Percentiles rank a stretch among this genome's conserved stretches.
Evolutionary conservation across 2,888 invertebrate species (phyloP).

Genomic region (Cenopis cana): DNA sequence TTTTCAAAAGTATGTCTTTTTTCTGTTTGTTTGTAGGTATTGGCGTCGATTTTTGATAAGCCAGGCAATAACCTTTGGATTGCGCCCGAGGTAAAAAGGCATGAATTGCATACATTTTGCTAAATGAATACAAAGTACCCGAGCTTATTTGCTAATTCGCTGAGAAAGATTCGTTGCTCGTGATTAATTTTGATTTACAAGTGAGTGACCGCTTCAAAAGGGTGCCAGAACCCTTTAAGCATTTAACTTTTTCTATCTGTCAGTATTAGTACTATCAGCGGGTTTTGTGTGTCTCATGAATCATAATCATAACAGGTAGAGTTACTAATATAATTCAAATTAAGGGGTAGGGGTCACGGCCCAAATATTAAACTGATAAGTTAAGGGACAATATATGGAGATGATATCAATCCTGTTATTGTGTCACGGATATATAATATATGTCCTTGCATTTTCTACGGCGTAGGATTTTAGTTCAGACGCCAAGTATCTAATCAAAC

Average conservation of each 20-base stretch:
- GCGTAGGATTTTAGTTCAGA: neutral
- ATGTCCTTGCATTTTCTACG: neutral
- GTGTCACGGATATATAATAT: too few species aligned
- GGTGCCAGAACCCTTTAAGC: too few species aligned
- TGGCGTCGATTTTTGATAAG: constrained; percentile 31
- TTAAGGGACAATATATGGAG: too few species aligned
- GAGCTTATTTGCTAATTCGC: constrained; percentile 37
- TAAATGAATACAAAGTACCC: constrained; percentile 39
- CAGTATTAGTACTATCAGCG: too few species aligned
- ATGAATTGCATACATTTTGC: constrained; percentile 35
- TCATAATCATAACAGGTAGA: too few species aligned
- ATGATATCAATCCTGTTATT: too few species aligned
- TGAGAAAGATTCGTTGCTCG: constrained; percentile 31
- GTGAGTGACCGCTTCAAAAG: neutral
- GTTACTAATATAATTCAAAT: too few species aligned
- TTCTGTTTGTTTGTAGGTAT: neutral
- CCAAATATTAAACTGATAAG: too few species aligned
- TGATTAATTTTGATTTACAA: constrained; percentile 23
- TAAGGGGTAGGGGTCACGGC: too few species aligned
- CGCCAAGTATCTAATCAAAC: neutral
- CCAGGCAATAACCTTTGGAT: constrained; percentile 9
- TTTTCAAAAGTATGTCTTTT: neutral
- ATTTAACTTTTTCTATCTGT: too few species aligned
- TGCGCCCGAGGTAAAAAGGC: constrained; percentile 26
- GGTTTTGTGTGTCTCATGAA: too few species aligned